phyloP scores from a whole-genome alignment of 2,797 vertebrate species.

The Eulemur mongoz region DNA sequence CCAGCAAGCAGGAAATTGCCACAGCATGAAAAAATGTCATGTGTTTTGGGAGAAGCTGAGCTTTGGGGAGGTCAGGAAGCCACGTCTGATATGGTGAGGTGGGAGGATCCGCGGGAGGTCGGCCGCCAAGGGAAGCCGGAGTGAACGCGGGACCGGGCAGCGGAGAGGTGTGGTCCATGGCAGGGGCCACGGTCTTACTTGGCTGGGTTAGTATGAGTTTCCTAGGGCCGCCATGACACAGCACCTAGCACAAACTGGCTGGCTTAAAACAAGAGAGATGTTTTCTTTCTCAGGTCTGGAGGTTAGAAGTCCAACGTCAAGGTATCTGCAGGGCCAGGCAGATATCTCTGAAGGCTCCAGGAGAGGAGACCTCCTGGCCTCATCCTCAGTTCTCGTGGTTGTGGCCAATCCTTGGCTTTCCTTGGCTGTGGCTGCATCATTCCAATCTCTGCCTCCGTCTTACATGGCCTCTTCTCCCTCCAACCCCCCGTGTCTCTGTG shows the following conservation, averaged over 20 bases:
- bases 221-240: background rate
- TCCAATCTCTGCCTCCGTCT: background rate
- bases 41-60: too few species aligned
- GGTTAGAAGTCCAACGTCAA: background rate
- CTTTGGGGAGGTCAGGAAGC: background rate
- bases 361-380: background rate
- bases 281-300: background rate
- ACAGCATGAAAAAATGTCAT: background rate
- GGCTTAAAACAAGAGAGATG: background rate
- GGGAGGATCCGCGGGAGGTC: background rate
- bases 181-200: background rate
- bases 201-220: background rate
- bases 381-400: background rate
- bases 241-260: too few species aligned
- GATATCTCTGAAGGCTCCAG: background rate
- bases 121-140: fast-evolving
- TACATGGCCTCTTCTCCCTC: background rate
- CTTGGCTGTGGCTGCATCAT: fast-evolving
- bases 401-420: background rate
- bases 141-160: fast-evolving
- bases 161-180: fast-evolving
- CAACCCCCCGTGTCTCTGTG: background rate
- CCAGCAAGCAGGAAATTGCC: background rate
- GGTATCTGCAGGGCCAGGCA: background rate
- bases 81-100: background rate